phyloP scores from a whole-genome alignment of 2,888 invertebrate genomes.

The Rhogogaster chlorosoma region DNA sequence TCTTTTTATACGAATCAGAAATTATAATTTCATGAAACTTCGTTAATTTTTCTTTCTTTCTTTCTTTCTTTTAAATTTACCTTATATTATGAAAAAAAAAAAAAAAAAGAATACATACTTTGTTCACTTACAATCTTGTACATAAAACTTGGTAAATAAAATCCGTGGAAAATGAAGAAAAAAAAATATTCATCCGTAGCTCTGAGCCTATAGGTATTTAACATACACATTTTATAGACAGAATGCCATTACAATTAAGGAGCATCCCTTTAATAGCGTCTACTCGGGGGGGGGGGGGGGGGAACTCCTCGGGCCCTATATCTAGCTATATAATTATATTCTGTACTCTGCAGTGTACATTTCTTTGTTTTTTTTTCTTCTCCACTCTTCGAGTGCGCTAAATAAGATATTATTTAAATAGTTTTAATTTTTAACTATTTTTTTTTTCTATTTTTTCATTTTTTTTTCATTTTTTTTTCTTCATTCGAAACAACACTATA shows the following conservation, averaged over 20 bases:
- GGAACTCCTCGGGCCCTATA: too few species aligned
- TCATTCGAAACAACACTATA: background rate
- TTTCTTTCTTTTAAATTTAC: background rate
- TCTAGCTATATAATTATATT: too few species aligned
- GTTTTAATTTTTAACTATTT: background rate
- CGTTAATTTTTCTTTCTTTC: background rate
- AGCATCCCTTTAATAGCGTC: background rate
- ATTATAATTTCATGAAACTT: too few species aligned
- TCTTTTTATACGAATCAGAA: too few species aligned
- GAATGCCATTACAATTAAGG: background rate
- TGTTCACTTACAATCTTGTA: too few species aligned
- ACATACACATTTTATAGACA: background rate
- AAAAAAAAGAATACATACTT: too few species aligned
- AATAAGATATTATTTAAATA: background rate
- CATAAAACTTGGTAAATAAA: too few species aligned
- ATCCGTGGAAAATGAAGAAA: background rate
- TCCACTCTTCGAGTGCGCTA: background rate
- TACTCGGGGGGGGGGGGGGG: too few species aligned
- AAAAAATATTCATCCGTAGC: background rate
- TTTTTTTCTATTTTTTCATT: background rate
- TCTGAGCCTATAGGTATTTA: background rate
- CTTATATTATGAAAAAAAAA: background rate
- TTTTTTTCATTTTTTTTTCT: background rate
- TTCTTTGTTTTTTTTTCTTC: background rate
- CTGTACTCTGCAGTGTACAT: too few species aligned